phyloP scores from a whole-genome alignment of 2,888 invertebrate genomes.

The Lamproptera curius region DNA sequence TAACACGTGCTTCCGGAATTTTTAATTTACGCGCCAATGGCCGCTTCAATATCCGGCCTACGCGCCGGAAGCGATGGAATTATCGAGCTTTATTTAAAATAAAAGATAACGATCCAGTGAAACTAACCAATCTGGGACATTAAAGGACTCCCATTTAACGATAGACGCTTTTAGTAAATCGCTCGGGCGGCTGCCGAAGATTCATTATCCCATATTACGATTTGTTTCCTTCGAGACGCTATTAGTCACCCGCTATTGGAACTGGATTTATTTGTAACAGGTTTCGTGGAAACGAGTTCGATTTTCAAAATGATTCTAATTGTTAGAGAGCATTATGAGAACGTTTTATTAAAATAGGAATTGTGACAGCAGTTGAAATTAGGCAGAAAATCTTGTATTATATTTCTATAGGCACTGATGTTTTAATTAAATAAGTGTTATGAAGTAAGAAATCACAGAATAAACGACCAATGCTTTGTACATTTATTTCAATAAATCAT shows the following conservation, averaged over 20 bases:
- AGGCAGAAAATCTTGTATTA: too few relatives aligned
- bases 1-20: constrained; percentile 36
- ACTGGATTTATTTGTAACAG: neutral
- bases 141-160: neutral
- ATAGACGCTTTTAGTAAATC: constrained; percentile 6
- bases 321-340: constrained; percentile 4
- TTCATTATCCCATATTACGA: constrained; percentile 17
- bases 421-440: too few relatives aligned
- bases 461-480: too few relatives aligned
- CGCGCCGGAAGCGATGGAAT: constrained; percentile 9
- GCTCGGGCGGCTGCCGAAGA: constrained; percentile 1
- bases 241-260: constrained; percentile 6
- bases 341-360: too few relatives aligned
- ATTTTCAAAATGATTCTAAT: constrained; percentile 5
- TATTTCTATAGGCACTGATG: too few relatives aligned
- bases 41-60: constrained; percentile 27
- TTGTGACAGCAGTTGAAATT: too few relatives aligned
- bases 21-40: constrained; percentile 32
- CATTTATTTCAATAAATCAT: too few relatives aligned
- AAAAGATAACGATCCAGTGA: neutral
- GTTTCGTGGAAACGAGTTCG: neutral
- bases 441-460: too few relatives aligned
- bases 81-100: constrained; percentile 16
- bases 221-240: constrained; percentile 6
- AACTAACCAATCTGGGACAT: neutral